Base-by-base conservation (phyloP, 2,113 vertebrate genomes). In the Cyanocitta stelleri region DNA sequence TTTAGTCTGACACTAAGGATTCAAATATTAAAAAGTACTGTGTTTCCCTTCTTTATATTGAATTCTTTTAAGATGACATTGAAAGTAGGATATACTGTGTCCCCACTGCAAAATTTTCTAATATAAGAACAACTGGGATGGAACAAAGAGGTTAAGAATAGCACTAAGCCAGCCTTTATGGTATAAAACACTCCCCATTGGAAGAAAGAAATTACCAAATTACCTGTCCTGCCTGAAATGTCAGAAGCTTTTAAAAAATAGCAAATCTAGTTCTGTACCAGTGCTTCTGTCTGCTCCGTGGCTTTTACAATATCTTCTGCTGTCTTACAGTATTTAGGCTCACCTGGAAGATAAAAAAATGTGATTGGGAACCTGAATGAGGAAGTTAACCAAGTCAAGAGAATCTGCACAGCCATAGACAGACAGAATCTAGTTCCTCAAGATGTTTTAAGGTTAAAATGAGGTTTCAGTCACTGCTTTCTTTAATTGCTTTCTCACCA, bases 171-270 rank as follows among this genome's bases (percentile, higher is more conserved):
- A 86, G 13, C 29, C 13, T 64, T 88, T 35, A 55, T 39, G 15
- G 27, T 51, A 30, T 39, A 83, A 90, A 77, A 16, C 5, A 68
- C 4, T 55, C 49, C 17, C 10, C n/a, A 37, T 44, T 48, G 4
- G 16, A 80, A 46, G 33, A 74, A 84, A 75, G 15, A 96, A 95
- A 91, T 27, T 3, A 56, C 64, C 78, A 85, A 87, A 85, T 97
- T 97, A 98, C 98, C 98, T 98, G 87, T 97, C 69, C 69, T 88
- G 58, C 89, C 94, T 89, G 91, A 96, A 95, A 94, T 27, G 62
- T 92, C 95, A 96, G 97, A 96, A 97, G 96, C 94, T 82, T 83
- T 88, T 46, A 94, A 90, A 44, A 80, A 94, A 71, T 30, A 51
- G 51, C 59, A 89, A 37, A 86, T 82, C 96, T 98, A 98, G 63